Evolutionary conservation across 1,140 invertebrate genomes (phyloP).

Genomic region (Ceratitis capitata): DNA sequence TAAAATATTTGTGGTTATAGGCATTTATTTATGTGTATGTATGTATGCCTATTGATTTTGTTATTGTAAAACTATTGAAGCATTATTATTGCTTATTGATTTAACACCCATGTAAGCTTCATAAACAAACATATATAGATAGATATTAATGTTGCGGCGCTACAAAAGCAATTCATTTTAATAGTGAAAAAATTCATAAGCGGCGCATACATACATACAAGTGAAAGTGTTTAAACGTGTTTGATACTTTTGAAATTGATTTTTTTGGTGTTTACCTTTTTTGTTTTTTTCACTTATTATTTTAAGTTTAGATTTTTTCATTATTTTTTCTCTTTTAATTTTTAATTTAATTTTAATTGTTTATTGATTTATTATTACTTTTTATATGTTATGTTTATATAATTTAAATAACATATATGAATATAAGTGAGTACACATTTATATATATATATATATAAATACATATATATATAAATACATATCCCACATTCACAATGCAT

Average conservation of each 20-base stretch:
- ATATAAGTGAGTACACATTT: not conserved
- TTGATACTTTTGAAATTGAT: not conserved
- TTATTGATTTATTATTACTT: not conserved
- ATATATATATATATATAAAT: not conserved
- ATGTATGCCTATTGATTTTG: not conserved
- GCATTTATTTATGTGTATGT: too few relatives aligned
- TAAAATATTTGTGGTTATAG: not conserved
- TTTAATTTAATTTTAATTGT: not conserved
- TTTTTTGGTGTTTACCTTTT: not conserved
- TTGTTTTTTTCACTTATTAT: not conserved
- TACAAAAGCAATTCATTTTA: conserved; percentile 2
- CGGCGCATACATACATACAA: not conserved
- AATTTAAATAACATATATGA: too few relatives aligned
- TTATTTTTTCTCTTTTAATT: not conserved
- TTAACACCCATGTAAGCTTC: not conserved
- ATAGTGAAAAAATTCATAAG: conserved; percentile 3
- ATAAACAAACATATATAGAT: not conserved
- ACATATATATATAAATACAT: too few relatives aligned
- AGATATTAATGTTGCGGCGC: not conserved
- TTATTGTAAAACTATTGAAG: too few relatives aligned
- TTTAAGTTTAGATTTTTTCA: not conserved
- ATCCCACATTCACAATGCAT: not conserved
- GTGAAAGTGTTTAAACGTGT: conserved; percentile 38
- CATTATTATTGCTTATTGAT: not conserved
- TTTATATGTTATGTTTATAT: not conserved